Evolutionary conservation across 1,140 invertebrate genomes (phyloP).

Genomic region (Heliothis virescens): DNA sequence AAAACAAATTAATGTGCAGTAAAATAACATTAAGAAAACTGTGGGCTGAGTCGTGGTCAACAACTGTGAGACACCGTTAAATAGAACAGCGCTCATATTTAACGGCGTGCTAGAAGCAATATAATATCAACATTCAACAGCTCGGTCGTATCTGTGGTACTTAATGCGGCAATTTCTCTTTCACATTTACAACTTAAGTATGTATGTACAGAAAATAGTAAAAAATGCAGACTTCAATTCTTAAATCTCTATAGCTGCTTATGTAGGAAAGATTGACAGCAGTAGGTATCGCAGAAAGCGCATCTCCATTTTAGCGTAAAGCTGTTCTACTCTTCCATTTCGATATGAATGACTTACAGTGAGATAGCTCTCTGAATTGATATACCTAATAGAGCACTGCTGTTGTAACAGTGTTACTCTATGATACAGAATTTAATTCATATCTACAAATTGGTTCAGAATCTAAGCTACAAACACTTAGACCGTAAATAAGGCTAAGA

Average conservation of each 20-base stretch:
- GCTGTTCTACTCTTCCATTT: background rate
- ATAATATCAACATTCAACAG: conserved; percentile 31
- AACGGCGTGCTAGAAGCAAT: conserved; percentile 14
- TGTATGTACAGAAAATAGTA: too few species aligned
- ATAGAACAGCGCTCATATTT: conserved; percentile 29
- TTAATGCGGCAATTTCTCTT: conserved; percentile 23
- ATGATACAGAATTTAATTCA: background rate
- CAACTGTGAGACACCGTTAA: conserved; percentile 32
- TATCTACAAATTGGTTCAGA: background rate
- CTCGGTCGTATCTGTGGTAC: conserved; percentile 5
- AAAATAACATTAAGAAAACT: conserved; percentile 54
- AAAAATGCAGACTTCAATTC: too few species aligned
- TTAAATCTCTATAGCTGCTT: too few species aligned
- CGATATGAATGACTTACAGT: background rate
- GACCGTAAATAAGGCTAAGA: conserved; percentile 6
- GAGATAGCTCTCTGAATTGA: too few species aligned
- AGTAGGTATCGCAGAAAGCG: background rate
- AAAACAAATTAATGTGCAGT: conserved; percentile 55
- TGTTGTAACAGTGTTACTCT: too few species aligned
- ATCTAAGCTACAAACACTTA: background rate
- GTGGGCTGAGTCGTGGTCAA: conserved; percentile 46
- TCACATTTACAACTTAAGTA: background rate
- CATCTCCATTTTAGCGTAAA: background rate
- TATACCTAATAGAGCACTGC: too few species aligned
- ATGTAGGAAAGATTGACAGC: too few species aligned